These are phyloP conservation scores for Orientallactaga bullata DNA, from an alignment of 2,113 vertebrate species.

Conservation along the genomic window DNA sequence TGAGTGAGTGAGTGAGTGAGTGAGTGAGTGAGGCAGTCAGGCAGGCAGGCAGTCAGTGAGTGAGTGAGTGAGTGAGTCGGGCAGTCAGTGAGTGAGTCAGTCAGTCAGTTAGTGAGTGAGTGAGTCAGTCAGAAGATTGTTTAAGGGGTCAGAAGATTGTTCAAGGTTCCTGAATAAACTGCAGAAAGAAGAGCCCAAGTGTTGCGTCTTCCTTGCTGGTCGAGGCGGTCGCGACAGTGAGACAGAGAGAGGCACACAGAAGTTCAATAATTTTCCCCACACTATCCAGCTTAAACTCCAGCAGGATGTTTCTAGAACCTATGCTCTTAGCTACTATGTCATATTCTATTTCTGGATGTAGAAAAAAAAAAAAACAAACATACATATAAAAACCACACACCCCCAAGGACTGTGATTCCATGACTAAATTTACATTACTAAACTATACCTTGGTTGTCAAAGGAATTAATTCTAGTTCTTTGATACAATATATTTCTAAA, in stretches of 20 bases:
- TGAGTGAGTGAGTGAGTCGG: too few species aligned
- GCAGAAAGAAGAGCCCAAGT: too few species aligned
- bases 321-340: not conserved
- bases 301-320: not conserved
- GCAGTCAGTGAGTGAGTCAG: too few species aligned
- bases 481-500: not conserved
- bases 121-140: too few species aligned
- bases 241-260: not conserved
- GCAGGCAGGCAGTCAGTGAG: too few species aligned
- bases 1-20: too few species aligned
- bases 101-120: too few species aligned
- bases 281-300: not conserved
- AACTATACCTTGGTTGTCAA: not conserved
- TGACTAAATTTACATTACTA: not conserved
- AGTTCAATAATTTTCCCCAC: not conserved
- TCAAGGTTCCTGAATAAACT: too few species aligned
- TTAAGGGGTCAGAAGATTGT: too few species aligned
- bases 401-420: not conserved
- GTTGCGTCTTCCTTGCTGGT: too few species aligned
- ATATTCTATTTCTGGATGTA: not conserved
- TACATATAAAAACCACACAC: not conserved
- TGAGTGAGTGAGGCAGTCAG: too few species aligned
- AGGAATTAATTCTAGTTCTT: conserved; percentile 4
- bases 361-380: not conserved
- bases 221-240: too few species aligned